Base-by-base conservation (phyloP, 2,888 invertebrate species). In the Drosophila cognata region DNA sequence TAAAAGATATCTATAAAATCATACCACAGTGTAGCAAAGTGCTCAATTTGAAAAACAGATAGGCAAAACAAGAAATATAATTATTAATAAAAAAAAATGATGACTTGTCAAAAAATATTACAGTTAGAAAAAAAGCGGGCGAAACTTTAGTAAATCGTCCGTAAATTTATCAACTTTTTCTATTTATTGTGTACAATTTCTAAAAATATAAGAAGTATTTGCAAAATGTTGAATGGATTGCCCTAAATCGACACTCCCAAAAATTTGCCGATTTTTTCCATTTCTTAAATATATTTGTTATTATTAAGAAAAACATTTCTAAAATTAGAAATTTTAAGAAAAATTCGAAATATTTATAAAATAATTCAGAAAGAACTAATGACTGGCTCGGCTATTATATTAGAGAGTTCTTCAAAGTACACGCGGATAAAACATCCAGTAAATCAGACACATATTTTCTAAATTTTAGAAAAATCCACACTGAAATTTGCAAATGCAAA, bases 1-100 rank as follows among this genome's bases (percentile, higher is more conserved):
- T 77, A 61, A 77, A 68, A 31, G 28, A 46, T 43, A 59, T 31
- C 29, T 6, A 50, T 4, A 31, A 35, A 25, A 38, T 33, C 41
- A 52, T 25, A 28, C 31, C 11, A 62, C 71, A 28, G 58, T 71
- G 62, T 56, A 5, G 36, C 43, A 25, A 56, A 56, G 13, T 25
- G 35, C 35, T 35, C n/a, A 36, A 21, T 63, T 48, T n/a, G 4
- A 16, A 16, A 25, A 29, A n/a, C n/a, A 16, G 25, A 25, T 18
- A n/a, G 6, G 2, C 51, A 25, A 46, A 51, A 6, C 7, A 51
- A 29, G 18, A 28, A 29, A 50, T 29, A 4, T 18, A 29, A 46
- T 46, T 46, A 25, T 46, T 25, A 2, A 25, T 16, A 8, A 4
- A 16, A 16, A 4, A 25, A 25, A 46, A 46, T 46, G 16, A 16